Conservation (phyloP, 1,140 invertebrate species). For the Drosophila nikananu region DNA sequence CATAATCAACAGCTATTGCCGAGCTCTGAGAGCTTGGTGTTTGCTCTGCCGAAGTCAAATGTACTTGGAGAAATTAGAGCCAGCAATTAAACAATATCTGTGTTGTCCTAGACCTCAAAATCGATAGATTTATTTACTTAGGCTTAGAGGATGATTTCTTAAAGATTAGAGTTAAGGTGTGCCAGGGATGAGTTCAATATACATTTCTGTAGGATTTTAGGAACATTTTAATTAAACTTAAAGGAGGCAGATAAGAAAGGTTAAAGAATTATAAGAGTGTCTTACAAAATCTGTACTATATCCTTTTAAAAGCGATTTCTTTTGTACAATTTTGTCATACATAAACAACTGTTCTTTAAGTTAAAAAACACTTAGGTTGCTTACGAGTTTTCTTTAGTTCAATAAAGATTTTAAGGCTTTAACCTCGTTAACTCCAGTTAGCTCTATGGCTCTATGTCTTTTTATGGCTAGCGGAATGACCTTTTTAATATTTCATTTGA, state of each 20-base stretch:
- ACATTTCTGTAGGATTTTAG: too few species aligned
- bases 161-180: not conserved
- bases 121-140: not conserved
- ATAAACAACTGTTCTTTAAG: not conserved
- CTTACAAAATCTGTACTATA: not conserved
- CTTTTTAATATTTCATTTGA: not conserved
- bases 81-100: slow-evolving; percentile 19
- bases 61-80: slow-evolving; percentile 32
- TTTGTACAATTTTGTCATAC: not conserved
- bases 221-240: not conserved
- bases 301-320: not conserved
- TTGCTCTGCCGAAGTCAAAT: slow-evolving; percentile 33
- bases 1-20: slow-evolving; percentile 52
- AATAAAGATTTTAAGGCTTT: not conserved
- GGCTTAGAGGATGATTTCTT: too few species aligned
- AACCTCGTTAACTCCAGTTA: not conserved
- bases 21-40: slow-evolving; percentile 41
- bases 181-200: fast-evolving
- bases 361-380: too few species aligned
- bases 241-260: not conserved
- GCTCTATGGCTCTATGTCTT: not conserved
- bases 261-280: too few species aligned
- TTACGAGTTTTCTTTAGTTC: not conserved
- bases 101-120: not conserved
- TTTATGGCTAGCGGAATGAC: slow-evolving; percentile 3